Evolutionary conservation across 2,888 invertebrate genomes (phyloP).

Genomic region (Troides helena): DNA sequence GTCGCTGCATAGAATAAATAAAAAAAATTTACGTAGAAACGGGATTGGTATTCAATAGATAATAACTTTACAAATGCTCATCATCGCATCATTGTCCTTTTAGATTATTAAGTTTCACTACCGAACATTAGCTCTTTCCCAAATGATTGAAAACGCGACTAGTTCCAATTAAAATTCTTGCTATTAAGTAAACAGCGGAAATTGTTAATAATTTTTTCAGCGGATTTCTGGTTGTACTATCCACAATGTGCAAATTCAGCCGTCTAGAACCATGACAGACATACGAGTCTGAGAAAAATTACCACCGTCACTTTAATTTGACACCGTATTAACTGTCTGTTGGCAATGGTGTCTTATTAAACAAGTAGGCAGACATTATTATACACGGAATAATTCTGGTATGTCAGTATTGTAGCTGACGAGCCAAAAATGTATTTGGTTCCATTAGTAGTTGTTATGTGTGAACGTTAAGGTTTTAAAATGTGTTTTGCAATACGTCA

Average conservation of each 20-base stretch:
- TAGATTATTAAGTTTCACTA: no score
- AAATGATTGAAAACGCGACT: no score
- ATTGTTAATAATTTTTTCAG: no score
- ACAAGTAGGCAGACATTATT: slow-evolving; percentile 7
- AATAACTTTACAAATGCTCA: no score
- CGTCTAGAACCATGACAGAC: slow-evolving; percentile 14
- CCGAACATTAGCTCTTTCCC: no score
- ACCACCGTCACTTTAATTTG: slow-evolving; percentile 40
- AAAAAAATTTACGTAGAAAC: no score
- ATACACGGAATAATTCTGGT: slow-evolving; percentile 8
- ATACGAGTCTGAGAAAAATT: slow-evolving; percentile 47
- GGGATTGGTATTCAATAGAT: no score
- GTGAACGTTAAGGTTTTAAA: slow-evolving; percentile 9
- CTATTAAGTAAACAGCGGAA: no score
- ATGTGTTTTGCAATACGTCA: slow-evolving; percentile 7
- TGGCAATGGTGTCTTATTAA: slow-evolving; percentile 40
- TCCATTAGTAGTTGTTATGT: slow-evolving; percentile 3
- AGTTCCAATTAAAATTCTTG: no score
- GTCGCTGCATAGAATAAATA: no score
- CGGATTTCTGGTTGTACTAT: background rate
- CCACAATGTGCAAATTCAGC: background rate
- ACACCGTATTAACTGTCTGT: slow-evolving; percentile 38
- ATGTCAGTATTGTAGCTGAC: slow-evolving; percentile 2
- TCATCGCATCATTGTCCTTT: no score
- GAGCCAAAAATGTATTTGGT: slow-evolving; percentile 5